These are phyloP conservation scores for Lasioglossum zephyrum DNA, from an alignment of 2,888 invertebrate genomes.

Conservation along the genomic window DNA sequence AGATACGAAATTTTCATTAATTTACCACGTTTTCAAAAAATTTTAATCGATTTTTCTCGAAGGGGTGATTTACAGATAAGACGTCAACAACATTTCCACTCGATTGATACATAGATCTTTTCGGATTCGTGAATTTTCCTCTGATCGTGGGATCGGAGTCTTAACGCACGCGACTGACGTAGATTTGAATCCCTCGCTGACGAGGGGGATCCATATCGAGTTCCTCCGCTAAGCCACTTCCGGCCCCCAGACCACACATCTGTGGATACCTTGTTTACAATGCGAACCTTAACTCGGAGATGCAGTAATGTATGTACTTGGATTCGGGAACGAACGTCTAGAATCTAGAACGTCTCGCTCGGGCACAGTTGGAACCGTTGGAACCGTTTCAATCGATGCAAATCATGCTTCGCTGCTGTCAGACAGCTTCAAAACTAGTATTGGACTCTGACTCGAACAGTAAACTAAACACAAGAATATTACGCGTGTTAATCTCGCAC, in stretches of 20 bases:
- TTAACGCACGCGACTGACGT: slow-evolving; percentile 27
- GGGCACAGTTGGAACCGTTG: not conserved
- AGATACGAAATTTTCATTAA: no score
- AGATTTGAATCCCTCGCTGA: slow-evolving; percentile 44
- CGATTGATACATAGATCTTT: not conserved
- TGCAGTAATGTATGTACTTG: slow-evolving; percentile 33
- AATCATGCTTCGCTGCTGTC: not conserved
- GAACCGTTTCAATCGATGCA: slow-evolving; percentile 4
- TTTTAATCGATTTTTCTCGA: not conserved
- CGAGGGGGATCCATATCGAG: slow-evolving; percentile 56
- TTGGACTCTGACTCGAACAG: not conserved
- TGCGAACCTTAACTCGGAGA: slow-evolving; percentile 39
- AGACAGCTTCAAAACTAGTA: not conserved
- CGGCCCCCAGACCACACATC: slow-evolving; percentile 57
- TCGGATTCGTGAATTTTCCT: not conserved
- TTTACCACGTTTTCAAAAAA: not conserved
- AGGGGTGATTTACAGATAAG: not conserved
- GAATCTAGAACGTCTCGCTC: not conserved
- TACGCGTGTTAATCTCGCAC: not conserved
- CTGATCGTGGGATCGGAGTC: not conserved
- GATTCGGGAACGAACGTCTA: not conserved
- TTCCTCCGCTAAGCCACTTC: slow-evolving; percentile 57
- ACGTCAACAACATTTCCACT: not conserved
- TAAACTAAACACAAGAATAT: not conserved
- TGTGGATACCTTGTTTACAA: slow-evolving; percentile 56